Percentiles rank a stretch among this genome's conserved stretches.
Evolutionary conservation across 1,140 invertebrate genomes (phyloP).

Genomic region (Drosophila arawakana): DNA sequence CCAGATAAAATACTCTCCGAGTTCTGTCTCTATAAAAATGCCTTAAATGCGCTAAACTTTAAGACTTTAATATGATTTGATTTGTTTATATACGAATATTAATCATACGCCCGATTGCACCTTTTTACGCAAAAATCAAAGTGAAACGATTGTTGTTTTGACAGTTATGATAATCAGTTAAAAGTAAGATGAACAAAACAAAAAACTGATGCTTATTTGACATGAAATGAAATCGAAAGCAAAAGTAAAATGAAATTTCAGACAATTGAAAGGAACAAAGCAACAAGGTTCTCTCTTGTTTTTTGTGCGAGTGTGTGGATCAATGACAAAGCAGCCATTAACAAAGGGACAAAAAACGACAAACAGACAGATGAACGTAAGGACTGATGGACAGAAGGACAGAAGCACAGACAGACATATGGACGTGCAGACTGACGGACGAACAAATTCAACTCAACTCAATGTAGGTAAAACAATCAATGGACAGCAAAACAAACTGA

Average conservation of each 20-base stretch:
- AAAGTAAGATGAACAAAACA: conserved; percentile 10
- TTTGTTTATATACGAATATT: conserved; percentile 62
- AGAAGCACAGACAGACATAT: conserved; percentile 16
- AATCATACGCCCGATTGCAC: conserved; percentile 75
- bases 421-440: conserved; percentile 32
- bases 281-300: conserved; percentile 30
- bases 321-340: conserved; percentile 67
- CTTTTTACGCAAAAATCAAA: conserved; percentile 39
- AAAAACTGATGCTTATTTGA: conserved; percentile 62
- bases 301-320: conserved; percentile 40
- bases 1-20: conserved; percentile 34
- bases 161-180: conserved; percentile 65
- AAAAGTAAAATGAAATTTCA: conserved; percentile 45
- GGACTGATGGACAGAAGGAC: conserved; percentile 56
- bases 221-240: conserved; percentile 55
- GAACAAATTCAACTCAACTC: conserved; percentile 12
- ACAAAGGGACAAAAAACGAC: conserved; percentile 24
- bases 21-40: conserved; percentile 43
- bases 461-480: conserved; percentile 64
- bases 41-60: conserved; percentile 18
- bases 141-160: conserved; percentile 18
- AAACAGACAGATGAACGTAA: conserved; percentile 24
- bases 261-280: conserved; percentile 10
- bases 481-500: conserved; percentile 37
- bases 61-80: conserved; percentile 48